A percentile compares a stretch with the other conserved stretches of the same genome.
These are phyloP conservation scores for Chrysochloris asiatica DNA, from an alignment of 2,113 vertebrate species.

Conservation along the genomic window DNA sequence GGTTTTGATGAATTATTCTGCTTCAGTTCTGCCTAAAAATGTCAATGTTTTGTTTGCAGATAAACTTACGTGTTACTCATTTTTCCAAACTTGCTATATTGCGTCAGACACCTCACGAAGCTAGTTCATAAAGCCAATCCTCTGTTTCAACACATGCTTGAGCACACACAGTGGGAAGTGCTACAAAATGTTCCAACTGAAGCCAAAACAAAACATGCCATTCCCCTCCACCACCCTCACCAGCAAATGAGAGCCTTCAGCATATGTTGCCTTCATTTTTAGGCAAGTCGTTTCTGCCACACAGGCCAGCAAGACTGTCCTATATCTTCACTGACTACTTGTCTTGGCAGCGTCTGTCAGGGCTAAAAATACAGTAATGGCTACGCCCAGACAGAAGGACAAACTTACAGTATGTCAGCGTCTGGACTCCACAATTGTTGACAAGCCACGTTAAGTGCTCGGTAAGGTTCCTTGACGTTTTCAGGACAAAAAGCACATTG, in stretches of 20 bases:
- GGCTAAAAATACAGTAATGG: conserved; percentile 79
- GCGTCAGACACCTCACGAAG: conserved; percentile 38
- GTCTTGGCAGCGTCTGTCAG: conserved; percentile 66
- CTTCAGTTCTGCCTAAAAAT: neutral
- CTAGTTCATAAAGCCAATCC: conserved; percentile 39
- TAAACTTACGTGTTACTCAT: conserved; percentile 43
- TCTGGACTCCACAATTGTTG: neutral
- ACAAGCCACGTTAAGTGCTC: neutral
- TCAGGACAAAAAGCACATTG: neutral
- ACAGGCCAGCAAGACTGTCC: conserved; percentile 61
- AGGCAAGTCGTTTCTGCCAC: conserved; percentile 71
- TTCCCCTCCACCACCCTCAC: neutral
- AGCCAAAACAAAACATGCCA: conserved; percentile 46
- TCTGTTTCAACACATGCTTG: conserved; percentile 40
- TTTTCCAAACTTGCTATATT: conserved; percentile 52
- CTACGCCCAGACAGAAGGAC: conserved; percentile 52
- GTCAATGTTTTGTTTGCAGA: conserved; percentile 65
- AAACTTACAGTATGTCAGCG: neutral
- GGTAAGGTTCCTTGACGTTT: neutral
- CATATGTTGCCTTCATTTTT: conserved; percentile 52
- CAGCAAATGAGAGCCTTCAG: neutral
- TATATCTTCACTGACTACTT: conserved; percentile 65
- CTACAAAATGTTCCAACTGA: conserved; percentile 4
- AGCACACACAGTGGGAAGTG: conserved; percentile 27
- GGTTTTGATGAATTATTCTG: conserved; percentile 48